These are phyloP conservation scores for Meriones psammophilus DNA, from an alignment of 2,797 vertebrate genomes.

Conservation along the genomic window DNA sequence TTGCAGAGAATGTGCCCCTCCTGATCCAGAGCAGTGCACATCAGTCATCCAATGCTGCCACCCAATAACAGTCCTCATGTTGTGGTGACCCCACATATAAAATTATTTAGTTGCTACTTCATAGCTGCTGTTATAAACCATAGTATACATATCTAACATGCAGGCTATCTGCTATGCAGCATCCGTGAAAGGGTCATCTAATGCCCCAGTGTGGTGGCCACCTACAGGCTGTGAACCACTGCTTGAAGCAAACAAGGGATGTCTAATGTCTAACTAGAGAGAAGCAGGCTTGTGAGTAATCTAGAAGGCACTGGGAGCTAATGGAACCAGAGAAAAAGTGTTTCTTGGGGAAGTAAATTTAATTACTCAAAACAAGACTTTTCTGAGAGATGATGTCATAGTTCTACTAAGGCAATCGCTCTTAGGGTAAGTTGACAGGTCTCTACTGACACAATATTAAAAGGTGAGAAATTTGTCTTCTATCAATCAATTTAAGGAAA, in stretches of 20 bases:
- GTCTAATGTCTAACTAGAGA: neutral
- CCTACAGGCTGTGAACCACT: neutral
- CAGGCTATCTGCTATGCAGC: neutral
- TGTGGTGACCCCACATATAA: neutral
- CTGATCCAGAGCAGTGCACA: neutral
- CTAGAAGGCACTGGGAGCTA: neutral
- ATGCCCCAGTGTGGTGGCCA: fast-evolving
- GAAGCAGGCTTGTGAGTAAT: neutral
- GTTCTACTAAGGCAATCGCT: slow-evolving; percentile 41
- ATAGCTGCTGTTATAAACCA: neutral
- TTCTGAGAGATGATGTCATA: slow-evolving; percentile 30
- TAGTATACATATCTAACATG: neutral
- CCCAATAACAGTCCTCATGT: neutral
- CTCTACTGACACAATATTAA: neutral
- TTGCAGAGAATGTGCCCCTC: neutral
- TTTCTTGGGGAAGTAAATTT: slow-evolving; percentile 33
- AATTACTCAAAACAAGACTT: slow-evolving; percentile 31
- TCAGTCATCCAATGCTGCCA: neutral
- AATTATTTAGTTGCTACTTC: neutral
- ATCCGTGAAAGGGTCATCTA: neutral
- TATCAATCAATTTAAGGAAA: slow-evolving; percentile 43
- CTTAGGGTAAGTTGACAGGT: neutral
- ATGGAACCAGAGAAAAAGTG: neutral
- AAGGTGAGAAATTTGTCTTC: slow-evolving; percentile 44
- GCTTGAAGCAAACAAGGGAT: neutral